Evolutionary conservation across 1,140 invertebrate species (phyloP).

Genomic region (Caenorhabditis briggsae): DNA sequence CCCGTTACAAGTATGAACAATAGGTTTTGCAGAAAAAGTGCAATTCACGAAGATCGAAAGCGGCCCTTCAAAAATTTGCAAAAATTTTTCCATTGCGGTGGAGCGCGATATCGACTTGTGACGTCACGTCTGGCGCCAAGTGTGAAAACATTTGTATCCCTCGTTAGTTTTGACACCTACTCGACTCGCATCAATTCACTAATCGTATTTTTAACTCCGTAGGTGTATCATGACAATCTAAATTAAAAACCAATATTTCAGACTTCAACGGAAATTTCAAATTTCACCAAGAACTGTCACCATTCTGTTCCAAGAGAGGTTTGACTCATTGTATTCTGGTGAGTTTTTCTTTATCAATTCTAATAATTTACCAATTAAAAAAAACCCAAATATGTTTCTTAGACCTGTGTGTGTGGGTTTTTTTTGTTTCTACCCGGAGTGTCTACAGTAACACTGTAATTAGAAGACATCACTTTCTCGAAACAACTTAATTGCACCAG

Average conservation of each 20-base stretch:
- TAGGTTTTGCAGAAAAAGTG: background rate
- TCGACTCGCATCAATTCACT: background rate
- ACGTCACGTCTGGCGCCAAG: conserved; percentile 30
- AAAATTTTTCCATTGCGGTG: background rate
- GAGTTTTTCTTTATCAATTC: background rate
- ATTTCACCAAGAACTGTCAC: background rate
- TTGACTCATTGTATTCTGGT: background rate
- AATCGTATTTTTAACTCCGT: background rate
- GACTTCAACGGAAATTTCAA: background rate
- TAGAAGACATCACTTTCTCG: background rate
- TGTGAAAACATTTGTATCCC: background rate
- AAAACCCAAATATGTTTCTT: too few species aligned
- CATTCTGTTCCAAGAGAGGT: background rate
- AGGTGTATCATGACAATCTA: background rate
- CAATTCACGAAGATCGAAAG: background rate
- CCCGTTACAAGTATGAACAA: background rate
- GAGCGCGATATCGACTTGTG: background rate
- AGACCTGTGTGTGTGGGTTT: too few species aligned
- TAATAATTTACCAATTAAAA: too few species aligned
- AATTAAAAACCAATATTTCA: background rate
- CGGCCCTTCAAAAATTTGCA: background rate
- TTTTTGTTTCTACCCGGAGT: too few species aligned
- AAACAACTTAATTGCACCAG: conserved; percentile 8
- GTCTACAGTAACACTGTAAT: background rate
- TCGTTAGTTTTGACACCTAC: background rate